phyloP scores from a whole-genome alignment of 2,888 invertebrate genomes.

The Celastrina argiolus region DNA sequence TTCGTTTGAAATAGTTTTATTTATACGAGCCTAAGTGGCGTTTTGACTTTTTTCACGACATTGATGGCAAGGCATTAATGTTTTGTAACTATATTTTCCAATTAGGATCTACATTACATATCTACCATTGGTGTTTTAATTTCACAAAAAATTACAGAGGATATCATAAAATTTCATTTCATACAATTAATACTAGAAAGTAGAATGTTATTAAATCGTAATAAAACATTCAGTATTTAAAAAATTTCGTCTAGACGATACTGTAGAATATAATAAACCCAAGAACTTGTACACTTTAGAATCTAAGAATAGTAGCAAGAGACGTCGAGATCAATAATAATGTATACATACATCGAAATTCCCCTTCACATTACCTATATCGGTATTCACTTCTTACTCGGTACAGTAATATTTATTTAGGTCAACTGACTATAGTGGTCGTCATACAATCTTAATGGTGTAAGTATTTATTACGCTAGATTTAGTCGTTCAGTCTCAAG shows the following conservation, averaged over 20 bases:
- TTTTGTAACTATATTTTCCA: not conserved
- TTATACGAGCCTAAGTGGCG: too few species aligned
- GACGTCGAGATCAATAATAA: conserved; percentile 19
- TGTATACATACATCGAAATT: conserved; percentile 14
- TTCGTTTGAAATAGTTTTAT: too few species aligned
- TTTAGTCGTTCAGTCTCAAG: conserved; percentile 18
- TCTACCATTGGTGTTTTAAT: not conserved
- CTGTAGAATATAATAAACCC: not conserved
- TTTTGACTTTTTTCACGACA: not conserved
- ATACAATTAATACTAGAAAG: not conserved
- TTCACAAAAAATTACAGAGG: not conserved
- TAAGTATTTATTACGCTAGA: not conserved
- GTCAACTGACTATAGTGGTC: conserved; percentile 4
- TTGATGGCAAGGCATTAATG: not conserved
- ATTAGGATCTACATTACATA: not conserved
- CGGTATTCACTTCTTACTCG: not conserved
- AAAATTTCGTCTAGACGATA: not conserved
- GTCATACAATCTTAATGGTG: not conserved
- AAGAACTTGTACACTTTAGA: conserved; percentile 3
- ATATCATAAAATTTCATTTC: not conserved
- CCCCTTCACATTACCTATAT: not conserved
- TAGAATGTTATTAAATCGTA: not conserved
- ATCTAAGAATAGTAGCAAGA: not conserved
- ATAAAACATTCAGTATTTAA: not conserved
- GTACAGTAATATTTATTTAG: not conserved